Base-by-base conservation (phyloP, 1,140 invertebrate genomes). In the Bombyx mandarina region DNA sequence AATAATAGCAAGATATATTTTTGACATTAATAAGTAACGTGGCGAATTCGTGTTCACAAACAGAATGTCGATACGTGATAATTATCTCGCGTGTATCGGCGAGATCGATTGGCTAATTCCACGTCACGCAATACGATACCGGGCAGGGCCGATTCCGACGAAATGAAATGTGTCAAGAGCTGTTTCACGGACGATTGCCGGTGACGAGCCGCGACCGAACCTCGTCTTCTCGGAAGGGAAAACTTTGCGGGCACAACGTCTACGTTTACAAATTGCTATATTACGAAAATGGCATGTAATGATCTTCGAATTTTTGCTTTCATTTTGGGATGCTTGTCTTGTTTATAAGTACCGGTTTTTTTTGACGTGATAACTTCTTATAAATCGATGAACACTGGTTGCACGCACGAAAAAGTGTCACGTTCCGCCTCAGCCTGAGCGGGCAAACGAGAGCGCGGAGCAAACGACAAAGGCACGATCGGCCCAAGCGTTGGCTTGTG, bases 111-210 rank as follows among this genome's bases (percentile, higher is more conserved):
- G 60, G 62, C 66, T 79, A 78, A 82, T 78, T 67, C 64, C 58
- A 69, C 69, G 69, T 77, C 69, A 75, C 60, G 63, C 65, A 60
- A 70, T 63, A 65, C 63, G 68, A 74, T 63, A 67, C 63, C 43
- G 26, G 54, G 51, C 46, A 47, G 54, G 26, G 65, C 60, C 66
- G 62, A 53, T 74, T 65, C 64, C 71, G 64, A 62, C 58, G 72
- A 72, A 78, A 81, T 82, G 79, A 85, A 77, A 85, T 72, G 66
- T 79, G 79, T 82, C 79, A 75, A 62, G 73, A 76, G 70, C 75
- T 74, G 77, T 82, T 82, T 80, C 77, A 82, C 79, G 82, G 69
- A 58, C 80, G 69, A 82, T 83, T 82, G 78, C 53, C 52, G 66
- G 69, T 68, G 68, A 58, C 58, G 59, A 53, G 56, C 46, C 52